Percentiles rank a stretch among this genome's conserved stretches.
Conservation (phyloP, 2,888 invertebrate genomes). For the Luperina testacea region DNA sequence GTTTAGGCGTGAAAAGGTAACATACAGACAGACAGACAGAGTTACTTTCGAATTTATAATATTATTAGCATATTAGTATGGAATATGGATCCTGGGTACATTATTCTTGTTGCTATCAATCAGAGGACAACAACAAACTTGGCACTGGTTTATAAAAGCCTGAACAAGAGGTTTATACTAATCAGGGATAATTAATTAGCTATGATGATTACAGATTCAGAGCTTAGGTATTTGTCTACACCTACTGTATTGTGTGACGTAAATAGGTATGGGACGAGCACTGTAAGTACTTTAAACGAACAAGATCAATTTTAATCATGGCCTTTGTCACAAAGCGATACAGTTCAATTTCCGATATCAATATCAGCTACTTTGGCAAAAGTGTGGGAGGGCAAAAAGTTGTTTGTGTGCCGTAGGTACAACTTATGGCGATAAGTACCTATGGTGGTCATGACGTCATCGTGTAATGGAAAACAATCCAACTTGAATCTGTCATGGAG, state of each 20-base stretch:
- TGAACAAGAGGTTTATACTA: neutral
- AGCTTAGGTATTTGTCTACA: conserved; percentile 13
- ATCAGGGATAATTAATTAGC: neutral
- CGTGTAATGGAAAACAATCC: conserved; percentile 50
- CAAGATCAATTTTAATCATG: neutral
- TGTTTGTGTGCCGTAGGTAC: conserved; percentile 70
- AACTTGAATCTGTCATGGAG: conserved; percentile 61
- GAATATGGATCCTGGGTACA: neutral
- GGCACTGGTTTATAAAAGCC: neutral
- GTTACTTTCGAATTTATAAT: too few species aligned
- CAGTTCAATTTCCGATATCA: conserved; percentile 46
- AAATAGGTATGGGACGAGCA: conserved; percentile 30
- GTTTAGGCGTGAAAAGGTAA: too few species aligned
- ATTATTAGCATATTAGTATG: too few species aligned
- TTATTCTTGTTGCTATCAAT: neutral
- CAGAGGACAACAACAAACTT: neutral
- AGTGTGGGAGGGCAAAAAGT: conserved; percentile 71
- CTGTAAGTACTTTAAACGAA: conserved; percentile 25
- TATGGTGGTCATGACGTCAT: conserved; percentile 54
- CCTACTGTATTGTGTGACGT: conserved; percentile 20
- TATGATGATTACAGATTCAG: conserved; percentile 1
- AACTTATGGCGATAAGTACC: conserved; percentile 50
- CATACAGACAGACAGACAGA: too few species aligned
- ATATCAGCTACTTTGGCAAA: conserved; percentile 17
- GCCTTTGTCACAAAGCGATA: conserved; percentile 30